These are phyloP conservation scores for Ditylenchus weischeri DNA, from an alignment of 2,888 invertebrate genomes.

Conservation along the genomic window DNA sequence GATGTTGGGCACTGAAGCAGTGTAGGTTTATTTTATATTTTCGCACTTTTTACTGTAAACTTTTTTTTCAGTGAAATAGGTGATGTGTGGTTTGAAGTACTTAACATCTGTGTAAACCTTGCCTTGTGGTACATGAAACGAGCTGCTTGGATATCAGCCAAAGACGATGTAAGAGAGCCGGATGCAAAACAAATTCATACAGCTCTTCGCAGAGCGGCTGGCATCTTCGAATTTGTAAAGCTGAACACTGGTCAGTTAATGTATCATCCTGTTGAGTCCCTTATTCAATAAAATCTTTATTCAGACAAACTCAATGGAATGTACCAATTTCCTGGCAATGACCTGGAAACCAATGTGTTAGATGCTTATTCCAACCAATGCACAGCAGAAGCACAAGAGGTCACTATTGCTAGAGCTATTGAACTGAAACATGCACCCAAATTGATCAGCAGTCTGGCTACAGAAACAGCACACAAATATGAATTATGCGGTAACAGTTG, in stretches of 20 bases:
- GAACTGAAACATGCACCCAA: slow-evolving; percentile 68
- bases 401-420: slow-evolving; percentile 69
- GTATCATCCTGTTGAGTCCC: neutral
- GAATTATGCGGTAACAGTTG: slow-evolving; percentile 62
- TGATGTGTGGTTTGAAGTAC: slow-evolving; percentile 67
- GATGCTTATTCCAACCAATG: slow-evolving; percentile 68
- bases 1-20: slow-evolving; percentile 64
- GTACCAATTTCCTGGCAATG: slow-evolving; percentile 62
- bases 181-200: slow-evolving; percentile 69
- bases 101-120: slow-evolving; percentile 66
- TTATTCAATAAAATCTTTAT: neutral
- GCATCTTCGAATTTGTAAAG: slow-evolving; percentile 64
- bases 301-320: slow-evolving; percentile 39
- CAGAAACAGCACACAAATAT: slow-evolving; percentile 68
- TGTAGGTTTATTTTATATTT: slow-evolving; percentile 61
- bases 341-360: slow-evolving; percentile 66
- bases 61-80: slow-evolving; percentile 61
- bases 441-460: slow-evolving; percentile 67
- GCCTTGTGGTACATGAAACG: slow-evolving; percentile 70
- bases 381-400: slow-evolving; percentile 70
- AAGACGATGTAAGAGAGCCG: slow-evolving; percentile 65
- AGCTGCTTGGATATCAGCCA: slow-evolving; percentile 67
- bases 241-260: slow-evolving; percentile 32
- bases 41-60: neutral
- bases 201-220: slow-evolving; percentile 67